Percentiles rank a stretch among this genome's conserved stretches.
Conservation (phyloP, 2,888 invertebrate species). For the Eledona agricola region DNA sequence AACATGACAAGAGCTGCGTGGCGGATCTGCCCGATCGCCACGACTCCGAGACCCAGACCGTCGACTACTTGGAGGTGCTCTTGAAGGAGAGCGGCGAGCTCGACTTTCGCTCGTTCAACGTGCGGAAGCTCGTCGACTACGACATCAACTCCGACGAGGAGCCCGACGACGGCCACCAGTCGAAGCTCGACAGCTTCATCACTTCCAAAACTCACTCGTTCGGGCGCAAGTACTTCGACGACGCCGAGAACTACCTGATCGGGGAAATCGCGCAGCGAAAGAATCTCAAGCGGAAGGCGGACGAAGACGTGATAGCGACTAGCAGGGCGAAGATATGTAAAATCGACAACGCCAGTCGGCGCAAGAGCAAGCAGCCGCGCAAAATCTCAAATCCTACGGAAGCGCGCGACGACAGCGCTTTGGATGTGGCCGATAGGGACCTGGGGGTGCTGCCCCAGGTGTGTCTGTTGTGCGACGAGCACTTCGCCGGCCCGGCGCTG, state of each 20-base stretch:
- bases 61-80: slow-evolving; percentile 49
- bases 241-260: slow-evolving; percentile 54
- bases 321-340: slow-evolving; percentile 53
- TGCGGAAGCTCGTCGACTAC: slow-evolving; percentile 54
- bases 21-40: slow-evolving; percentile 57
- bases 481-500: slow-evolving; percentile 62
- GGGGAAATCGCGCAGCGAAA: slow-evolving; percentile 54
- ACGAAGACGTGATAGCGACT: slow-evolving; percentile 46
- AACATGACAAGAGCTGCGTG: slow-evolving; percentile 62
- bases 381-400: no score
- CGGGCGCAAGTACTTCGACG: slow-evolving; percentile 49
- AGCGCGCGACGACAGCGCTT: no score
- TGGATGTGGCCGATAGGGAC: neutral
- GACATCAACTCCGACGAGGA: slow-evolving; percentile 47
- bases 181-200: slow-evolving; percentile 3
- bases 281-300: slow-evolving; percentile 49
- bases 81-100: slow-evolving; percentile 30
- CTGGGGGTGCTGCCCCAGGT: slow-evolving; percentile 54
- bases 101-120: slow-evolving; percentile 12
- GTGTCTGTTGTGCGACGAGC: slow-evolving; percentile 66
- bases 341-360: slow-evolving; percentile 52
- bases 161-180: neutral
- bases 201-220: slow-evolving; percentile 31
- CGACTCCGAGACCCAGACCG: slow-evolving; percentile 56
- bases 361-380: slow-evolving; percentile 61